Evolutionary conservation across 2,797 vertebrate genomes (phyloP), one percentile per base, ranked within the genome.

Genomic region (Artibeus jamaicensis): DNA sequence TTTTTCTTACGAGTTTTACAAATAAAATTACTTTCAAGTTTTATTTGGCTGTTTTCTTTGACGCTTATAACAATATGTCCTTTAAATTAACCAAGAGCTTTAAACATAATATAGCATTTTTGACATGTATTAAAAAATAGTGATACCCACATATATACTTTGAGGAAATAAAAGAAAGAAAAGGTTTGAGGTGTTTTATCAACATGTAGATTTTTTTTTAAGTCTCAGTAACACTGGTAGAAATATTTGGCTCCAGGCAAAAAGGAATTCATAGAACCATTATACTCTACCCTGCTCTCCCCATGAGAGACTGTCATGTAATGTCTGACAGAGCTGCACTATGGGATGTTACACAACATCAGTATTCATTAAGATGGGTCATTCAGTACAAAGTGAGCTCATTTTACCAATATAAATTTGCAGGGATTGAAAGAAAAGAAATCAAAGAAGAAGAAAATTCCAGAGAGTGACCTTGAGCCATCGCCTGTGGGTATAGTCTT

Each of bases 391-490:
- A 97, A 96, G 90, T 74, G 73, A 94, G 87, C 91, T 97, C 95
- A 92, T 96, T 97, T 97, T 96, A 91, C 91, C 93, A 84, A 94
- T 96, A 96, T 91, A 92, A 93, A 96, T 93, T 89, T 94, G 73
- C 85, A 74, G 57, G 82, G 85, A 96, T 85, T 0, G 32, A 92
- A 96, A 93, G 91, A 94, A 93, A 81, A 39, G 59, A 97, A 96
- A 97, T 97, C 96, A 97, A 97, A 98, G 96, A 93, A 44, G 85
- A 97, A 95, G 93, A 79, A 87, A 96, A 96, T 96, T 92, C 77
- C 77, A 53, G 79, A 91, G 89, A 86, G 91, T 96, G 97, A 98
- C 97, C 97, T 98, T 98, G 97, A 97, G 96, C 53, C 89, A 65
- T 55, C 0, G 96, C 97, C 96, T 96, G 46, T 90, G 94, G 97